Evolutionary conservation across 1,140 invertebrate species (phyloP), one percentile per base, ranked within the genome.

Genomic region (Adoxophyes honmai): DNA sequence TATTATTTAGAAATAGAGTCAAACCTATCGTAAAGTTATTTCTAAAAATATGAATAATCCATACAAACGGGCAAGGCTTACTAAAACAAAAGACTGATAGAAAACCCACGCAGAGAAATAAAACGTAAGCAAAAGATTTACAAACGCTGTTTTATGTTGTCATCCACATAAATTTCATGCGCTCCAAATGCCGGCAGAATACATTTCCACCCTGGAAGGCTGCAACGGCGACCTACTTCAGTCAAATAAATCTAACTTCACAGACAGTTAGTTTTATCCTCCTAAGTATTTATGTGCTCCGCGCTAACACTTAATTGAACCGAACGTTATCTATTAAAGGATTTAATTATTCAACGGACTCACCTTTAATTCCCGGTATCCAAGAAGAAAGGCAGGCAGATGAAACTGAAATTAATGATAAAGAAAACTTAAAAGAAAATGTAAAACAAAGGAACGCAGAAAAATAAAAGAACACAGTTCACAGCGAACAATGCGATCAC

Each of bases 101-200:
- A 28, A 51, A 48, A 57, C 14, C 34, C 34, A 33, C 10, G n/a
- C 48, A 21, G 21, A 11, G 34, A 37, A 57, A 48, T 48, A 57
- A 57, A 34, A 51, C 6, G 21, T 28, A 51, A 35, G 42, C 44
- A 44, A 57, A 39, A 44, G 37, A 15, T 56, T 51, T 51, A 57
- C 42, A 51, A 48, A 36, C 18, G 10, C 42, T 21, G 34, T 59
- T 52, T 52, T 59, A 52, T 33, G 57, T 15, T 18, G 58, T 60
- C 58, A 59, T 66, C 64, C 62, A 58, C 59, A 70, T 70, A 73
- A 66, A 73, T 73, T 73, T 68, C 60, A 56, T 59, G 39, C 52
- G 39, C 56, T 65, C 57, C 55, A 67, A 69, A 67, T 63, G 54
- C 59, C 33, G 53, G 64, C 44, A 53, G 48, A 54, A 53, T 61